Conservation (phyloP, 2,113 vertebrate genomes). For the Platycercus adscitus region DNA sequence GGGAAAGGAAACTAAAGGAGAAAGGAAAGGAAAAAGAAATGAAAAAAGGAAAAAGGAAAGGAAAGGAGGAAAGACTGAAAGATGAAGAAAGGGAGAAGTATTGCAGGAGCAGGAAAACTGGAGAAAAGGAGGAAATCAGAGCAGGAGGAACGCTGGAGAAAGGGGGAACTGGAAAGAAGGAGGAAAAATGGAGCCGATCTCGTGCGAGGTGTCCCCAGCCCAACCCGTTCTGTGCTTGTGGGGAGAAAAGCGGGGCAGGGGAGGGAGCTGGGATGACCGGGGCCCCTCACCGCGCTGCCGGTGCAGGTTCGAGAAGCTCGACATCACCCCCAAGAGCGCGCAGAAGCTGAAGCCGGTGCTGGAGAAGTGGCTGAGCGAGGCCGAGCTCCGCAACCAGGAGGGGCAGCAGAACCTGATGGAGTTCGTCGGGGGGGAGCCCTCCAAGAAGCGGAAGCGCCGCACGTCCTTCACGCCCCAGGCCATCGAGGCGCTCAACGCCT, state of each 20-base stretch:
- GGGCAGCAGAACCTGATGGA: conserved; percentile 97
- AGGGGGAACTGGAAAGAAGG: accelerated
- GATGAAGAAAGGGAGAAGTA: too few relatives aligned
- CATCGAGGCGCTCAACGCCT: conserved; percentile 92
- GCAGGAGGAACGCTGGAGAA: background rate
- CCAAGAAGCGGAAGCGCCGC: conserved; percentile 94
- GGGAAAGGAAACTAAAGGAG: too few relatives aligned
- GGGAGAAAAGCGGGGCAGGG: background rate
- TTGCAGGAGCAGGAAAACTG: background rate
- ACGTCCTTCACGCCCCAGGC: conserved; percentile 97
- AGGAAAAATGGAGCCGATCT: background rate
- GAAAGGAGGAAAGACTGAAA: background rate
- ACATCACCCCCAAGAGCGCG: conserved; percentile 97
- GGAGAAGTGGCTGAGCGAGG: conserved; percentile 95
- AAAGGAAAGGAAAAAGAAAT: too few relatives aligned
- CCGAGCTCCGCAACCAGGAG: conserved; percentile 94
- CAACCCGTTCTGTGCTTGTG: too few relatives aligned
- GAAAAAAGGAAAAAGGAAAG: background rate
- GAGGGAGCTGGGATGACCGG: background rate
- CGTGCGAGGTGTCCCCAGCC: too few relatives aligned
- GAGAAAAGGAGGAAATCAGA: background rate
- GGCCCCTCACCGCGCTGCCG: background rate
- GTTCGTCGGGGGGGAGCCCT: conserved; percentile 94
- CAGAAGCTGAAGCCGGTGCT: conserved; percentile 96
- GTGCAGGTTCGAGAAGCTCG: conserved; percentile 93